Evolutionary conservation across 2,888 invertebrate genomes (phyloP).

Genomic region (Adelognathus sp.): DNA sequence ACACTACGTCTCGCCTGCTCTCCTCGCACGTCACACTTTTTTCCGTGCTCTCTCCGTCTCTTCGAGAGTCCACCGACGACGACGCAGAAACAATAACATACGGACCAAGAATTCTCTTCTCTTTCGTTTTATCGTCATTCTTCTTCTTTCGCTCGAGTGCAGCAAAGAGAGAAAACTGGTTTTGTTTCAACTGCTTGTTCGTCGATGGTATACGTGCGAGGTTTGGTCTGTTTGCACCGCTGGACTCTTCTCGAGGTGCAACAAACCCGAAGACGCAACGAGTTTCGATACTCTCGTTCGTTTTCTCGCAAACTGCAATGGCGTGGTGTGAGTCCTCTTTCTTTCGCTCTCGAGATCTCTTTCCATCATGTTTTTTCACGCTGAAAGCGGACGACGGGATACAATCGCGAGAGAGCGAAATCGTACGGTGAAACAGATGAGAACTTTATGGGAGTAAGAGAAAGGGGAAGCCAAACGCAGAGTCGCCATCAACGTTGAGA

Average conservation of each 20-base stretch:
- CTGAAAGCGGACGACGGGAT: not conserved
- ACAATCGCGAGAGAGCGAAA: not conserved
- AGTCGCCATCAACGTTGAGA: conserved; percentile 5
- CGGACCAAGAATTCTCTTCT: conserved; percentile 1
- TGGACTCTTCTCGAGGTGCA: conserved; percentile 29
- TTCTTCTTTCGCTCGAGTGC: conserved; percentile 6
- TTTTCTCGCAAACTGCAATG: conserved; percentile 30
- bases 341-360: conserved; percentile 30
- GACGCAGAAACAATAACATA: conserved; percentile 64
- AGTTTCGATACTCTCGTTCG: conserved; percentile 42
- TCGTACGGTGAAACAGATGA: not conserved
- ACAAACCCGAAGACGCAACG: conserved; percentile 14
- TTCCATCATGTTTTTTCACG: not conserved
- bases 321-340: conserved; percentile 7
- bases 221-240: conserved; percentile 19
- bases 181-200: conserved; percentile 50
- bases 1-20: conserved; percentile 4
- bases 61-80: conserved; percentile 31
- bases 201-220: conserved; percentile 17
- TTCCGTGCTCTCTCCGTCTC: conserved; percentile 8
- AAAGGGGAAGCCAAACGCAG: conserved; percentile 8
- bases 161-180: conserved; percentile 61
- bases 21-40: conserved; percentile 17
- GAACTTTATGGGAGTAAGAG: not conserved
- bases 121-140: not conserved